A percentile compares a stretch with the other conserved stretches of the same genome.
Evolutionary conservation across 37 sponge, comb jelly and placozoan species (phyloP).

Genomic region (Mnemiopsis leidyi): DNA sequence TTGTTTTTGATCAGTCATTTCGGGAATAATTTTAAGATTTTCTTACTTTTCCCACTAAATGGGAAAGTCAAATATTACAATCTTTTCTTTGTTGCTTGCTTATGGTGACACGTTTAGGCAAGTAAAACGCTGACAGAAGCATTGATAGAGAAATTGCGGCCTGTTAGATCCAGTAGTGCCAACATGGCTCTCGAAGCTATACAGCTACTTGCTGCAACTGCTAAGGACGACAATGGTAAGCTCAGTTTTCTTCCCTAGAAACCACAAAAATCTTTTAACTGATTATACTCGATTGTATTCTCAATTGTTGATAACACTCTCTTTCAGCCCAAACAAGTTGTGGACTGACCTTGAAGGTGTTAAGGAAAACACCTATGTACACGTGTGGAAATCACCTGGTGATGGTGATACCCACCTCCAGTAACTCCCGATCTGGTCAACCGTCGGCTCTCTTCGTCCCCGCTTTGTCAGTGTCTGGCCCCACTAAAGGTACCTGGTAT

Average conservation of each 20-base stretch:
- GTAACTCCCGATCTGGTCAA: constrained; percentile 28
- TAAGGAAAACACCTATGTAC: constrained; percentile 70
- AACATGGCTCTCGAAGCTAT: constrained; percentile 58
- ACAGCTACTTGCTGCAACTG: constrained; percentile 18
- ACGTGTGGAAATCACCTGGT: constrained; percentile 77
- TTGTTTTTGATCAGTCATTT: too few species aligned
- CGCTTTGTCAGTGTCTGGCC: not conserved
- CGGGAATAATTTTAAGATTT: too few species aligned
- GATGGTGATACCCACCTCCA: constrained; percentile 66
- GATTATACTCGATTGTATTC: too few species aligned
- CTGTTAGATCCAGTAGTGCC: constrained; percentile 31
- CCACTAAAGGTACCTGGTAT: constrained; percentile 62
- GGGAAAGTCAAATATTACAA: too few species aligned
- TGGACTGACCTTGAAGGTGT: constrained; percentile 70
- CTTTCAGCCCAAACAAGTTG: constrained; percentile 68
- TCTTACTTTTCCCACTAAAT: too few species aligned
- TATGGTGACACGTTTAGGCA: not conserved
- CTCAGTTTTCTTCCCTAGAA: too few species aligned
- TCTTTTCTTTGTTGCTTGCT: too few species aligned
- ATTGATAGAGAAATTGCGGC: constrained; percentile 43
- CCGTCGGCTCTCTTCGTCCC: constrained; percentile 61
- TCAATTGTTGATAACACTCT: too few species aligned
- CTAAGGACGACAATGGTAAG: constrained; percentile 63
- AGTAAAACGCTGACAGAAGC: constrained; percentile 54
- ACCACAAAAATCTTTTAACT: too few species aligned